Base-by-base conservation (phyloP, 2,113 vertebrate genomes). In the Leptocoma aspasia region DNA sequence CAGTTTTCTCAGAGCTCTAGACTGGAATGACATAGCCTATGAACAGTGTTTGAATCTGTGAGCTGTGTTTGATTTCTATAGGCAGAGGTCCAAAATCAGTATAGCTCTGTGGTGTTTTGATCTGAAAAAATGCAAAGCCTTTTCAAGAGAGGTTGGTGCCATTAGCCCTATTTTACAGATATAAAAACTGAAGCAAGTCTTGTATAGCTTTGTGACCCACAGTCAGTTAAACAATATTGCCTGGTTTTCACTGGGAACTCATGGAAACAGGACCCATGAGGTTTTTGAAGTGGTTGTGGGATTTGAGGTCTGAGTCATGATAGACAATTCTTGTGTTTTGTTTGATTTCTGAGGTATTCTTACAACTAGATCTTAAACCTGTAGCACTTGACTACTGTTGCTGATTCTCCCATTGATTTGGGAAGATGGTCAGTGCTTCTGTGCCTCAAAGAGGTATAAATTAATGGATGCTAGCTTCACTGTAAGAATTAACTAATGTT, bases 1-100 rank as follows among this genome's bases (percentile, higher is more conserved):
- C 65, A 87, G 91, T 95, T 95, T 93, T 96, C 83, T 92, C 47
- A 45, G 95, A 91, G 68, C 80, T 94, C 65, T 81, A 59, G 87
- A 53, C 30, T 96, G 47, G 39, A 92, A 72, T 84, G 87, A 92
- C 94, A 91, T 8, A 52, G 92, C 93, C 82, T 93, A 72, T 71
- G 89, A 94, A 93, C 86, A 76, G 26, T 68, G 54, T 66, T 97
- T 92, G 24, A 89, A 84, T 72, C 50, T 57, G 19, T 73, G 53
- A 87, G 35, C 30, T 52, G 6, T 26, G 35, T 60, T 89, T 95
- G 66, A 89, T 94, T 90, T 91, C 39, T 78, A 15, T 70, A 83
- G 86, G 68, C 57, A 53, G 15, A 54, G 26, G 8, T 89, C 59
- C 90, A 93, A 86, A 31, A 45, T 52, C 39, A 79, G n/a, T 68